These are phyloP conservation scores for Gymnothorax javanicus DNA, from an alignment of 2,797 vertebrate species.

Conservation along the genomic window DNA sequence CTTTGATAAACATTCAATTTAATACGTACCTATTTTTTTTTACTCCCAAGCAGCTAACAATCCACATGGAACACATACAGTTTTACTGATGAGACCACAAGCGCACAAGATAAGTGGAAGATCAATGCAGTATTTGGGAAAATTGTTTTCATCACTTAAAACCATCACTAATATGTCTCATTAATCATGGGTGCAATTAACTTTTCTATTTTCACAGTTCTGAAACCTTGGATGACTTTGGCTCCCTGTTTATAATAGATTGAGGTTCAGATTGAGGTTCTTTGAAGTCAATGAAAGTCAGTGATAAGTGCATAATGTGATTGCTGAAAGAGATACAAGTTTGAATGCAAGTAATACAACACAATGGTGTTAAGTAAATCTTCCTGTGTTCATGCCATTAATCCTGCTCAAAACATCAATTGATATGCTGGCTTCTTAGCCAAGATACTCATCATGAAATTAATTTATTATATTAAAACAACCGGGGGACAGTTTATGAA, in stretches of 20 bases:
- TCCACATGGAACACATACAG: background rate
- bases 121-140: background rate
- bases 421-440: slow-evolving; percentile 21
- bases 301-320: background rate
- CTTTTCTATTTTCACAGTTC: background rate
- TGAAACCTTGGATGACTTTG: background rate
- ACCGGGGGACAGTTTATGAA: slow-evolving; percentile 47
- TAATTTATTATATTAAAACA: slow-evolving; percentile 32
- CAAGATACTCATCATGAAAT: slow-evolving; percentile 43
- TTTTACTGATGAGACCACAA: background rate
- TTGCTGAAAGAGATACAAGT: background rate
- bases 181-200: background rate
- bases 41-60: background rate
- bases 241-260: background rate
- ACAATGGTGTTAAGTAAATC: slow-evolving; percentile 30
- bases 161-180: background rate
- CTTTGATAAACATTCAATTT: background rate
- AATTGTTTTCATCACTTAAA: background rate
- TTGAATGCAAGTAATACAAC: slow-evolving; percentile 15
- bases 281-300: background rate
- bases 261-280: background rate
- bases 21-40: background rate
- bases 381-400: slow-evolving; percentile 38
- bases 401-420: slow-evolving; percentile 28
- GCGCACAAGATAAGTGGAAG: background rate